Percentiles rank a stretch among this genome's conserved stretches.
Evolutionary conservation across 2,797 vertebrate genomes (phyloP).

Genomic region (Macropodus opercularis): DNA sequence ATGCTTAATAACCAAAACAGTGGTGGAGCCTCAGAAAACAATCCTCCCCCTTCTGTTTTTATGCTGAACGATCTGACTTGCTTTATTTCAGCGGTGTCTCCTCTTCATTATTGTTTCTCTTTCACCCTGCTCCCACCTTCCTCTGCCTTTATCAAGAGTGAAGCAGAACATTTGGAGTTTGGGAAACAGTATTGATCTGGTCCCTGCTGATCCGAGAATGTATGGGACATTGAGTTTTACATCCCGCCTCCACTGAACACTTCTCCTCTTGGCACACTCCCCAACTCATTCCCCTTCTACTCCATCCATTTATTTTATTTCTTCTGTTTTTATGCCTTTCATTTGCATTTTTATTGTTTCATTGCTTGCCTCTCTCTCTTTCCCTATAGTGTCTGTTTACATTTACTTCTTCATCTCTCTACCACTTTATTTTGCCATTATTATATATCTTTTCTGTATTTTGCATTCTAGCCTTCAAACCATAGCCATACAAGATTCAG

Average conservation of each 20-base stretch:
- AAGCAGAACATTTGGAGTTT: conserved; percentile 12
- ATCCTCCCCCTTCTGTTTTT: conserved; percentile 27
- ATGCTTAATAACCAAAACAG: conserved; percentile 63
- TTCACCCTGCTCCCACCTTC: conserved; percentile 9
- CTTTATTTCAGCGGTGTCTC: conserved; percentile 13
- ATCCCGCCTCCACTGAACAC: conserved; percentile 13
- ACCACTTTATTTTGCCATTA: conserved; percentile 47
- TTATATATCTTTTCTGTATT: conserved; percentile 38
- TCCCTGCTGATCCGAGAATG: conserved; percentile 9
- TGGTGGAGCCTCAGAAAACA: conserved; percentile 52
- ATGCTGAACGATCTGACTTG: conserved; percentile 8
- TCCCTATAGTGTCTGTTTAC: conserved; percentile 43
- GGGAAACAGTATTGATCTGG: conserved; percentile 44
- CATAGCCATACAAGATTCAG: conserved; percentile 50
- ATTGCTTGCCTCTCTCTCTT: conserved; percentile 47
- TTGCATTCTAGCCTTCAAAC: conserved; percentile 42
- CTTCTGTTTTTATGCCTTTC: conserved; percentile 49
- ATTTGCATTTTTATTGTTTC: conserved; percentile 80
- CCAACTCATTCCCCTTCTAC: conserved; percentile 38
- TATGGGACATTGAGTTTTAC: conserved; percentile 50
- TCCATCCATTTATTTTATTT: conserved; percentile 53
- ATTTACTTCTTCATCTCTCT: conserved; percentile 59
- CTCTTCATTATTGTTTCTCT: conserved; percentile 6
- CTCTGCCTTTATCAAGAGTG: conserved; percentile 15
- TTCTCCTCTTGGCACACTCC: conserved; percentile 41